Percentiles rank a stretch among this genome's conserved stretches.
phyloP scores from a whole-genome alignment of 2,113 vertebrate genomes.

The Platysteira castanea region DNA sequence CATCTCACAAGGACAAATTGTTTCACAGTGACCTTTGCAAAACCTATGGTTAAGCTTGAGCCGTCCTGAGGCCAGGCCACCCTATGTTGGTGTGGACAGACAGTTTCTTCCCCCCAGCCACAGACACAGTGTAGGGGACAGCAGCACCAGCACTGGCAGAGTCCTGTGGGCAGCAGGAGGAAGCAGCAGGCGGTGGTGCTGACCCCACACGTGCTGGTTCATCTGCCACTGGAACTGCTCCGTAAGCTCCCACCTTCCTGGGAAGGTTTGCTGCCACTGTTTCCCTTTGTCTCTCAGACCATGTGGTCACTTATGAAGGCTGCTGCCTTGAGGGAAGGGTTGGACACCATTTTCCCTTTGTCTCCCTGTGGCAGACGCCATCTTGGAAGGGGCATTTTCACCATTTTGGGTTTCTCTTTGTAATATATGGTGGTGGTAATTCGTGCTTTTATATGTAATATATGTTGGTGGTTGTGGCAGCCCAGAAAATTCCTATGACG shows the following conservation, averaged over 20 bases:
- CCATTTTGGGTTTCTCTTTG: neutral
- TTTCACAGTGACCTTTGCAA: neutral
- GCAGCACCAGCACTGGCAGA: too few relatives aligned
- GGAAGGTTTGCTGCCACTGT: neutral
- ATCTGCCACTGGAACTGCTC: neutral
- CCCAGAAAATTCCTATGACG: too few relatives aligned
- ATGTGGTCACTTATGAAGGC: neutral
- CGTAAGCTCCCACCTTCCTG: neutral
- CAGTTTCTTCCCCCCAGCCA: fast-evolving
- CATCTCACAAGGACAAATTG: neutral
- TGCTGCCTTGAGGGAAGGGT: fast-evolving
- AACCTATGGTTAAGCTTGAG: neutral
- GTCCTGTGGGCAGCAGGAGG: fast-evolving
- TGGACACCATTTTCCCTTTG: neutral
- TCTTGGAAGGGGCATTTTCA: neutral
- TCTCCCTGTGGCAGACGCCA: neutral
- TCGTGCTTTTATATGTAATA: too few relatives aligned
- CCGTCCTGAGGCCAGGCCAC: fast-evolving
- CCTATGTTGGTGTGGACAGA: too few relatives aligned
- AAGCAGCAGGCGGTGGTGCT: fast-evolving
- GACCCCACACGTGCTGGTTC: too few relatives aligned
- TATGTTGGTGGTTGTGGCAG: too few relatives aligned
- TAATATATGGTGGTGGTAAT: too few relatives aligned
- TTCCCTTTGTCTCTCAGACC: neutral
- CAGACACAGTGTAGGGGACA: fast-evolving